phyloP scores from a whole-genome alignment of 2,888 invertebrate genomes.

The Orthosia gothica region DNA sequence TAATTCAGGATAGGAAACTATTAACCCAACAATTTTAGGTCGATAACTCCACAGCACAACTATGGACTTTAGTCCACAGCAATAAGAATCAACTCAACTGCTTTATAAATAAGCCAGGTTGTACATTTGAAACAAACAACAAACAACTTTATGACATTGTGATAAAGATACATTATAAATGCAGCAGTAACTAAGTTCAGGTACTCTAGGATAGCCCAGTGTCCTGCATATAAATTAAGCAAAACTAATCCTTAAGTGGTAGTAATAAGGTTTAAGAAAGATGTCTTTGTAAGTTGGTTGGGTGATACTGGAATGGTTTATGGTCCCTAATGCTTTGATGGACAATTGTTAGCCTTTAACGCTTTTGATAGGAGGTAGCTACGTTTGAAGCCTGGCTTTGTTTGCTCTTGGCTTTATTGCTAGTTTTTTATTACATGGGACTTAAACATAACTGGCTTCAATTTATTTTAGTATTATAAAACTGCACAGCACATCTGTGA shows the following conservation, averaged over 20 bases:
- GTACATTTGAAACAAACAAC: slow-evolving; percentile 12
- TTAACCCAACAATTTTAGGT: slow-evolving; percentile 27
- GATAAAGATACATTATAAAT: slow-evolving; percentile 15
- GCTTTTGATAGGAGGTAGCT: neutral
- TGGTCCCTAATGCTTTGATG: slow-evolving; percentile 57
- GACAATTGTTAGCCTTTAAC: slow-evolving; percentile 54
- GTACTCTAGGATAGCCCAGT: neutral
- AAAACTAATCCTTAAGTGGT: neutral
- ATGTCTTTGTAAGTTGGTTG: neutral
- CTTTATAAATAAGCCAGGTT: neutral
- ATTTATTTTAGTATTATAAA: too few relatives aligned
- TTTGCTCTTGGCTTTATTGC: neutral
- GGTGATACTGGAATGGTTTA: slow-evolving; percentile 19
- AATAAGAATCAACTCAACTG: neutral
- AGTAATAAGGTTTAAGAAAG: neutral
- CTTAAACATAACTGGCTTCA: too few relatives aligned
- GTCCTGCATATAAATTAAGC: slow-evolving; percentile 3
- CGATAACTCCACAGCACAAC: neutral
- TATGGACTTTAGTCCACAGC: neutral
- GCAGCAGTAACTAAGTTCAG: slow-evolving; percentile 3
- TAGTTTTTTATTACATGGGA: too few relatives aligned
- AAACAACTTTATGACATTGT: neutral
- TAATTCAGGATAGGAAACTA: slow-evolving; percentile 66
- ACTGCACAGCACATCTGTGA: too few relatives aligned
- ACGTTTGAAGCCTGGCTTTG: slow-evolving; percentile 16